Evolutionary conservation across 1,140 invertebrate genomes (phyloP).

Genomic region (Nylanderia fulva): DNA sequence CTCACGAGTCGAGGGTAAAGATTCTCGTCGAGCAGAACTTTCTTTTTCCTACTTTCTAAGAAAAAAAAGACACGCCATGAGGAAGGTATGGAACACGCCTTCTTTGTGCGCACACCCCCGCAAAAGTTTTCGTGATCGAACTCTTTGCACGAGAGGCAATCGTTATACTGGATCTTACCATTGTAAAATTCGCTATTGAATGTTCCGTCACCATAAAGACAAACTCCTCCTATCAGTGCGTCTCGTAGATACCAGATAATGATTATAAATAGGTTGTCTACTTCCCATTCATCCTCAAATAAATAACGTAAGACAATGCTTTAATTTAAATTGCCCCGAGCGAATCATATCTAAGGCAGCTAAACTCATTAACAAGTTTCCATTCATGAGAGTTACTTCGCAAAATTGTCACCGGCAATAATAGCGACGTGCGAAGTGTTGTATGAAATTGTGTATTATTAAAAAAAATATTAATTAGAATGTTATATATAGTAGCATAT

Average conservation of each 20-base stretch:
- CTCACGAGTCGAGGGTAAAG: constrained; percentile 53
- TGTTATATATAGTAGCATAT: neutral
- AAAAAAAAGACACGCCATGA: constrained; percentile 10
- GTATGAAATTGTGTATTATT: neutral
- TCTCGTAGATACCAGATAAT: constrained; percentile 31
- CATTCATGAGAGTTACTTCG: constrained; percentile 25
- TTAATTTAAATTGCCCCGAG: constrained; percentile 51
- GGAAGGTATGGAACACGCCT: constrained; percentile 3
- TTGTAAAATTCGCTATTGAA: constrained; percentile 52
- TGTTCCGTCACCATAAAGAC: constrained; percentile 13
- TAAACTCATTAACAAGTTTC: constrained; percentile 61
- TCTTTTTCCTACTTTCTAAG: constrained; percentile 36
- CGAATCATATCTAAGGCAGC: constrained; percentile 22
- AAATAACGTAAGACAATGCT: constrained; percentile 57
- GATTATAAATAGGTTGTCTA: constrained; percentile 39
- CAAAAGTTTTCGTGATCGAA: constrained; percentile 55
- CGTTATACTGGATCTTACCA: constrained; percentile 40
- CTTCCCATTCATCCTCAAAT: constrained; percentile 32
- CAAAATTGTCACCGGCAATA: constrained; percentile 42
- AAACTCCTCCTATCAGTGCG: neutral
- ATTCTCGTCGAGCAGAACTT: constrained; percentile 47
- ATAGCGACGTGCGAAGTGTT: constrained; percentile 1
- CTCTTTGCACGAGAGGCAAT: constrained; percentile 39
- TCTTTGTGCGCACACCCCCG: constrained; percentile 28
- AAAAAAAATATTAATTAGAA: constrained; percentile 44